A percentile compares a stretch with the other conserved stretches of the same genome.
Conservation (phyloP, 2,113 vertebrate genomes). For the Bubalus kerabau region DNA sequence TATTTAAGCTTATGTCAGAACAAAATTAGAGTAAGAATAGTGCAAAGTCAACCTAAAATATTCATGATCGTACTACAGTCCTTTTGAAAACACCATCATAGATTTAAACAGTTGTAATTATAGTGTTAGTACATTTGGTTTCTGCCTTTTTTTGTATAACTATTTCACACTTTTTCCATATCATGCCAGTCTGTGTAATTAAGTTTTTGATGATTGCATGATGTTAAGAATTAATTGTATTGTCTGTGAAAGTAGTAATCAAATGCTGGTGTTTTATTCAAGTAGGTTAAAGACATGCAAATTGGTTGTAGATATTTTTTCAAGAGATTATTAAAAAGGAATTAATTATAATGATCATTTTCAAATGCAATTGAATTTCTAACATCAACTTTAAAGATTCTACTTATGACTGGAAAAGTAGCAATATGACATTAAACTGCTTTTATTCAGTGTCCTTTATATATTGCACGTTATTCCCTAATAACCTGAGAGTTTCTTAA, state of each 20-base stretch:
- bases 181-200: neutral
- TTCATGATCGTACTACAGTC: neutral
- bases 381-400: neutral
- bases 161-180: neutral
- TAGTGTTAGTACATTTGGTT: neutral
- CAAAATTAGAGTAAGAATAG: neutral
- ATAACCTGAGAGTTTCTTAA: neutral
- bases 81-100: neutral
- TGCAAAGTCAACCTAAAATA: neutral
- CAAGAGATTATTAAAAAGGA: neutral
- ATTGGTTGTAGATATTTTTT: neutral
- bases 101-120: neutral
- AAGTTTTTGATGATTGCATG: neutral
- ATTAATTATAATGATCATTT: neutral
- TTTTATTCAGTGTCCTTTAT: constrained; percentile 22
- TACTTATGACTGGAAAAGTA: neutral
- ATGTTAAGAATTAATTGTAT: constrained; percentile 8
- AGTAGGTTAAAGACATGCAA: neutral
- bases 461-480: neutral
- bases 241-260: constrained; percentile 1
- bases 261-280: constrained; percentile 9
- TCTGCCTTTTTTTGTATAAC: neutral
- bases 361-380: constrained; percentile 20
- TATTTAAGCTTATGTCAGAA: neutral
- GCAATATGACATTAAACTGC: neutral